Conservation (phyloP, 2,888 invertebrate species). For the Sussaba pulchella region DNA sequence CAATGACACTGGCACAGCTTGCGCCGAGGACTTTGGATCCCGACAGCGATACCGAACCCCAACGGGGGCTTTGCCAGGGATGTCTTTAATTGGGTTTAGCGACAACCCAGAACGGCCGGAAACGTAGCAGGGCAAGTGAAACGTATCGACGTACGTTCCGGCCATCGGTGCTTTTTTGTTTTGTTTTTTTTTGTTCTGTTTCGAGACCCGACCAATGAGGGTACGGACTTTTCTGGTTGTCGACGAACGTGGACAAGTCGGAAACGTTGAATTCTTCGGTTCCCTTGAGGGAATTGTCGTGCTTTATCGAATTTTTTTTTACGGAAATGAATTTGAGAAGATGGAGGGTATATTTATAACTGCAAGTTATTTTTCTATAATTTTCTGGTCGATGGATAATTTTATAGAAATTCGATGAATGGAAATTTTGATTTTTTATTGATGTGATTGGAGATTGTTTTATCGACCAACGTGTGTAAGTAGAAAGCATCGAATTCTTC, state of each 20-base stretch:
- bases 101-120: constrained; percentile 70
- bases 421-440: too few species aligned
- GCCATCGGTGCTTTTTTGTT: constrained; percentile 9
- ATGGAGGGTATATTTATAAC: too few species aligned
- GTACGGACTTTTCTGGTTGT: constrained; percentile 50
- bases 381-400: too few species aligned
- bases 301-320: too few species aligned
- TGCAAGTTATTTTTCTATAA: too few species aligned
- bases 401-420: too few species aligned
- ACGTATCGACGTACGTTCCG: constrained; percentile 73
- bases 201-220: constrained; percentile 6
- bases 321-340: too few species aligned
- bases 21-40: constrained; percentile 49
- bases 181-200: constrained; percentile 4
- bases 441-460: too few species aligned
- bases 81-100: constrained; percentile 84
- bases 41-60: constrained; percentile 59
- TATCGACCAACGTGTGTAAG: too few species aligned
- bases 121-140: constrained; percentile 78
- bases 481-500: too few species aligned
- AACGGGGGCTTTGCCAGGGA: constrained; percentile 79
- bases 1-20: constrained; percentile 62
- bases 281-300: neutral
- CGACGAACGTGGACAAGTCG: constrained; percentile 27
- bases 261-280: constrained; percentile 3